Conservation (phyloP, 2,797 vertebrate genomes). For the Sebastes minor region DNA sequence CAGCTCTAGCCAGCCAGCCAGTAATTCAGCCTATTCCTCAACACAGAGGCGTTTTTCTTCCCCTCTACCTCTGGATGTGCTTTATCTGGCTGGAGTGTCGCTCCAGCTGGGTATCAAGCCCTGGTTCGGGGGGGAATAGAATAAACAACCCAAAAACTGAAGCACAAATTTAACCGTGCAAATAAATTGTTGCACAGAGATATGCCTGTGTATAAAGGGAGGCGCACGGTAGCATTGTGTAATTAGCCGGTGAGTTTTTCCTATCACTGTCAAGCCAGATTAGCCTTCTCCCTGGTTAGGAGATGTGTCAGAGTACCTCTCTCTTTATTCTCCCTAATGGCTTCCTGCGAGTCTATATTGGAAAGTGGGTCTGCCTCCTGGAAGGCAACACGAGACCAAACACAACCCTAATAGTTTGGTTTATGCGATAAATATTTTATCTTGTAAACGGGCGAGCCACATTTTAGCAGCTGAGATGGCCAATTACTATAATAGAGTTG, state of each 20-base stretch:
- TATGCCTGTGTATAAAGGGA: slow-evolving; percentile 51
- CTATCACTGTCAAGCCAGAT: slow-evolving; percentile 73
- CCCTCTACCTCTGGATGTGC: slow-evolving; percentile 66
- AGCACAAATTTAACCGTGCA: slow-evolving; percentile 55
- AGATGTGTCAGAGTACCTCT: slow-evolving; percentile 73
- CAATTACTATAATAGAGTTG: slow-evolving; percentile 53
- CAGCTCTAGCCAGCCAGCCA: slow-evolving; percentile 65
- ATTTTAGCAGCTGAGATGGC: slow-evolving; percentile 45
- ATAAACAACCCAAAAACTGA: slow-evolving; percentile 62
- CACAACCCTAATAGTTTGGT: slow-evolving; percentile 46
- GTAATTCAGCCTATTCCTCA: slow-evolving; percentile 75
- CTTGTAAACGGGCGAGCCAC: slow-evolving; percentile 43
- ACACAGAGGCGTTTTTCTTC: slow-evolving; percentile 69
- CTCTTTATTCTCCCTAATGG: slow-evolving; percentile 72
- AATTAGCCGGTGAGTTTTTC: slow-evolving; percentile 69
- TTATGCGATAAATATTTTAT: slow-evolving; percentile 13
- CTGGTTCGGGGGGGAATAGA: slow-evolving; percentile 45
- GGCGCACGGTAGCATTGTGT: slow-evolving; percentile 58
- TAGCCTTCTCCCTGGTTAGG: slow-evolving; percentile 63
- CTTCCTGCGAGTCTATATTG: slow-evolving; percentile 66
- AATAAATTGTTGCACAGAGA: slow-evolving; percentile 58
- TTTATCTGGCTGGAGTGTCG: slow-evolving; percentile 74
- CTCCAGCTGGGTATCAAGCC: slow-evolving; percentile 72
- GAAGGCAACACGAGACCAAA: slow-evolving; percentile 53
- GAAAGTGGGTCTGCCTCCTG: slow-evolving; percentile 56